phyloP scores from a whole-genome alignment of 2,888 invertebrate species.

The Pecten maximus region DNA sequence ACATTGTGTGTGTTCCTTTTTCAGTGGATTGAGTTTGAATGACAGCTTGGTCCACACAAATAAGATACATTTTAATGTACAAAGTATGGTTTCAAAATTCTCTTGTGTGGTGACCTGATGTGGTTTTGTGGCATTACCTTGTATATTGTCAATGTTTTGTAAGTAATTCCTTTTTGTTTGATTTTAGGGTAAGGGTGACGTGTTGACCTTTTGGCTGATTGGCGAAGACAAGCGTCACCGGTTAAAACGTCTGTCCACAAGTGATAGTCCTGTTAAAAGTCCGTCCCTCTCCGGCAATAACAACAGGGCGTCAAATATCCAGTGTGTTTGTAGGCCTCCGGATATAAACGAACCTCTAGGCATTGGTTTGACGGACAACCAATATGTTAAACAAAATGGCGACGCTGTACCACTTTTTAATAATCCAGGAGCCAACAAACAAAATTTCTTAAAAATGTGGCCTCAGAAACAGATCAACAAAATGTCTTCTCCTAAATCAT shows the following conservation, averaged over 20 bases:
- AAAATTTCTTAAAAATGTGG: slow-evolving; percentile 20
- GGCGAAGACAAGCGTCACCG: slow-evolving; percentile 76
- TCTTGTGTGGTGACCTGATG: background rate
- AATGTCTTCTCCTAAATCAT: background rate
- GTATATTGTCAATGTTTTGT: background rate
- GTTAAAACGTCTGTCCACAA: slow-evolving; percentile 57
- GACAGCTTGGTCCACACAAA: too few relatives aligned
- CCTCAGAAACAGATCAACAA: background rate
- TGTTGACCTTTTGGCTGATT: slow-evolving; percentile 81
- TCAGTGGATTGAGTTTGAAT: too few relatives aligned
- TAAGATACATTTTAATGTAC: too few relatives aligned
- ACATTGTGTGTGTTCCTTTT: too few relatives aligned
- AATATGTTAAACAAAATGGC: background rate
- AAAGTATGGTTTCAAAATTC: background rate
- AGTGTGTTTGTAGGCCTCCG: background rate
- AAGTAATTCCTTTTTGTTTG: background rate
- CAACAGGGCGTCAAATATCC: background rate
- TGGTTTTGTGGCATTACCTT: background rate
- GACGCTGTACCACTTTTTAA: background rate
- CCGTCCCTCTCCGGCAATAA: slow-evolving; percentile 45
- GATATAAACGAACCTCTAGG: background rate
- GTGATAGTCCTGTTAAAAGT: background rate
- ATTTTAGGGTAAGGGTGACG: slow-evolving; percentile 81
- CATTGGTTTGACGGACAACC: background rate
- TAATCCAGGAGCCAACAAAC: background rate